Percentiles rank a stretch among this genome's conserved stretches.
Conservation (phyloP, 2,888 invertebrate genomes). For the Meta bourneti region DNA sequence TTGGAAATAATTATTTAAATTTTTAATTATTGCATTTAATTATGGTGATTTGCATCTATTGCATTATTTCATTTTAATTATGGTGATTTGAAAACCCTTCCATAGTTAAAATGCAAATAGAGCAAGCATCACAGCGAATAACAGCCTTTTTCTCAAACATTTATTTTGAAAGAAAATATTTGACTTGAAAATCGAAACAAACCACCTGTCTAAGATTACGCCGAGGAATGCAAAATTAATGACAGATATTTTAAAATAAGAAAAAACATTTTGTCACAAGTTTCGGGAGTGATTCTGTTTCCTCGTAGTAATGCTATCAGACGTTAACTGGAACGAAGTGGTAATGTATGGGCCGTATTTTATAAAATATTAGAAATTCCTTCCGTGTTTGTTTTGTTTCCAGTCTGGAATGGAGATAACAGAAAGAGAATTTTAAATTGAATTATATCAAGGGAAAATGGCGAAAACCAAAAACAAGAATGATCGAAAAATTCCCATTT, state of each 20-base stretch:
- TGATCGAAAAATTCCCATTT: background rate
- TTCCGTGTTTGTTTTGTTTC: background rate
- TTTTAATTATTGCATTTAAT: too few relatives aligned
- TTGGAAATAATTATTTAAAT: too few relatives aligned
- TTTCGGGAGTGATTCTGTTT: background rate
- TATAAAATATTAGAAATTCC: background rate
- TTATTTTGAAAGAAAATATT: too few relatives aligned
- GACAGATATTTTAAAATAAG: background rate
- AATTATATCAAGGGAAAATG: background rate
- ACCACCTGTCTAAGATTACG: background rate
- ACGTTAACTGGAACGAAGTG: background rate
- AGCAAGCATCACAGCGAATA: too few relatives aligned
- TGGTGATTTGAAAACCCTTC: too few relatives aligned
- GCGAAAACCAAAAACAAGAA: background rate
- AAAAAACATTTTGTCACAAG: background rate
- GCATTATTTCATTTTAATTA: too few relatives aligned
- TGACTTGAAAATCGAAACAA: too few relatives aligned
- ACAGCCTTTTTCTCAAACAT: too few relatives aligned
- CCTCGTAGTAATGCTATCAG: background rate
- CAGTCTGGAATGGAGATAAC: background rate
- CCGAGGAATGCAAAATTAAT: background rate
- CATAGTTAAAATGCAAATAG: too few relatives aligned
- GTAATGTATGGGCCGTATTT: background rate
- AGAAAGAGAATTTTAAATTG: background rate
- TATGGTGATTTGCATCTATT: too few relatives aligned